These are phyloP conservation scores for Oceanites oceanicus DNA, from an alignment of 2,113 vertebrate species.

Conservation along the genomic window DNA sequence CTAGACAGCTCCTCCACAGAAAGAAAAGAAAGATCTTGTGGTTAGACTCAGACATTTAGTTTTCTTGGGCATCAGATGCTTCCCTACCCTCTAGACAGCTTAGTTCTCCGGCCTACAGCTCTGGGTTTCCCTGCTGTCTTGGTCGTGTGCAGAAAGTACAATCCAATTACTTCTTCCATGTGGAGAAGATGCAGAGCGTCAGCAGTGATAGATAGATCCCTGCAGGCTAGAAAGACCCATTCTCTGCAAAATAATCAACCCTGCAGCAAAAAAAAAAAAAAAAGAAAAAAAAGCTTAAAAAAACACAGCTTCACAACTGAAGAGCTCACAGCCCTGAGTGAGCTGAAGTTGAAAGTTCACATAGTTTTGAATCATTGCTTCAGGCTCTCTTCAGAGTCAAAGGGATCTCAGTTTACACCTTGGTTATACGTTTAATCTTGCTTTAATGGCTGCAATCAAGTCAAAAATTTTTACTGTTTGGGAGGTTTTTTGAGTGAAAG, in stretches of 20 bases:
- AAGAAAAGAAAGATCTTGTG: neutral
- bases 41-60: neutral
- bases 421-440: slow-evolving; percentile 2
- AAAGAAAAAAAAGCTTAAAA: neutral
- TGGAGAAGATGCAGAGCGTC: slow-evolving; percentile 39
- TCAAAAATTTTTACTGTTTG: slow-evolving; percentile 48
- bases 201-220: slow-evolving; percentile 21
- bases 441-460: neutral
- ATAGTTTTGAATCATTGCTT: slow-evolving; percentile 4
- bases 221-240: slow-evolving; percentile 29
- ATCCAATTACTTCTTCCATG: slow-evolving; percentile 49
- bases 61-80: neutral
- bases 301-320: neutral
- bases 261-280: neutral
- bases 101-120: neutral
- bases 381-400: slow-evolving; percentile 12
- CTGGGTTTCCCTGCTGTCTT: slow-evolving; percentile 6
- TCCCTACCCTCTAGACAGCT: neutral
- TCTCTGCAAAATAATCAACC: slow-evolving; percentile 42
- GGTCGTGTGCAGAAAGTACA: neutral
- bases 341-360: slow-evolving; percentile 28
- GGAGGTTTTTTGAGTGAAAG: slow-evolving; percentile 38
- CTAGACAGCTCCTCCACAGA: neutral
- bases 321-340: neutral
- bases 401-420: neutral